Evolutionary conservation across 2,888 invertebrate genomes (phyloP), one percentile per base, ranked within the genome.

Genomic region (Cosmia trapezina): DNA sequence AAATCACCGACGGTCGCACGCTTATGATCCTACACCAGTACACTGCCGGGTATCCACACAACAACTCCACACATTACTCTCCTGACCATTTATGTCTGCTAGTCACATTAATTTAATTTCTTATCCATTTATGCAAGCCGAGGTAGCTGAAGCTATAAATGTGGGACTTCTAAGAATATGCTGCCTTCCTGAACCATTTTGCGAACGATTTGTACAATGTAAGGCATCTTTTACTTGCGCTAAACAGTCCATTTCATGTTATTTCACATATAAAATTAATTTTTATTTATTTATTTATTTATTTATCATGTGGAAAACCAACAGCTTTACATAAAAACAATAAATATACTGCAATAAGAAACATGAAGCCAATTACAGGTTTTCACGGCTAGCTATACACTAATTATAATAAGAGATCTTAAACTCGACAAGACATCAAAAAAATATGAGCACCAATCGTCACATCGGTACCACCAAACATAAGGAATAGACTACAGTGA

Each of bases 31-130:
- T 19, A 14, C 41, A 45, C 57, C 33, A 49, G 43, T 28, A 11
- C 51, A 53, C 56, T 49, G 64, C 57, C 47, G 28, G n/a, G n/a
- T 28, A 57, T 43, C 43, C 28, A 51, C 19, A 43, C 62, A 53
- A 45, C 33, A 37, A 61, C 73, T 41, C 54, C 12, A 62, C 49
- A 63, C 28, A 33, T 59, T 59, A 47, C 51, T 66, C 37, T 51
- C 11, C 19, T 49, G 12, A 12, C 57, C 60, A 67, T 64, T 70
- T 67, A 67, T 45, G 54, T 47, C n/a, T 28, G 14, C 56, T 19
- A 70, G 22, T 54, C 41, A 57, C 43, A 77, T 63, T 62, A 7
- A 57, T 62, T 37, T 28, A 59, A 57, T 56, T 59, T 47, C n/a
- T 53, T 22, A 53, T 41, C 64, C 37, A 9, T 45, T 12, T 45